Conservation (phyloP, 2,888 invertebrate species). For the Yponomeuta evonymella region DNA sequence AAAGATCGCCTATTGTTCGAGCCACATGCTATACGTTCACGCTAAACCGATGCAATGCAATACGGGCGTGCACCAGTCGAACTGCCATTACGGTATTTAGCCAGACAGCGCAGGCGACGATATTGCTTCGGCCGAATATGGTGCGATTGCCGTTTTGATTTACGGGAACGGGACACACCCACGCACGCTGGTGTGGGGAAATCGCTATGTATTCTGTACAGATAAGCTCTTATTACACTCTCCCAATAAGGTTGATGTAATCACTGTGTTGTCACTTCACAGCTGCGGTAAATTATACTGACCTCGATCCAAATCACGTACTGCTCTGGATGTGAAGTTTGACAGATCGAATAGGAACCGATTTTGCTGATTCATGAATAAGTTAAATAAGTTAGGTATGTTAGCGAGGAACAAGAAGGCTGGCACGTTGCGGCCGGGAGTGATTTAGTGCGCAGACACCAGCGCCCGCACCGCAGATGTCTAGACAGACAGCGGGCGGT, state of each 20-base stretch:
- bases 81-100: constrained; percentile 14
- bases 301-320: not conserved
- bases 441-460: not conserved
- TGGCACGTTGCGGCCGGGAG: not conserved
- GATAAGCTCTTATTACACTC: not conserved
- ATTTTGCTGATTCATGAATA: not conserved
- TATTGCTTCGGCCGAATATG: constrained; percentile 8
- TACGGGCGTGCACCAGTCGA: not conserved
- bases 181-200: constrained; percentile 1
- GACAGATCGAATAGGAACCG: not conserved
- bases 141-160: constrained; percentile 12
- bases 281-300: not conserved
- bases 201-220: constrained; percentile 6
- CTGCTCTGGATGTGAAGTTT: not conserved
- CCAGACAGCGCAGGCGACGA: constrained; percentile 8
- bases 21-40: not conserved
- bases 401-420: not conserved
- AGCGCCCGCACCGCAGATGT: not conserved
- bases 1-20: not conserved
- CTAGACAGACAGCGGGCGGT: not conserved
- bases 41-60: not conserved
- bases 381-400: not conserved
- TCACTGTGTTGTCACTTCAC: not conserved
- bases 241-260: not conserved
- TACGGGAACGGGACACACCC: constrained; percentile 6